Percentiles rank a stretch among this genome's conserved stretches.
These are phyloP conservation scores for Festucalex cinctus DNA, from an alignment of 2,113 vertebrate genomes.

Conservation along the genomic window DNA sequence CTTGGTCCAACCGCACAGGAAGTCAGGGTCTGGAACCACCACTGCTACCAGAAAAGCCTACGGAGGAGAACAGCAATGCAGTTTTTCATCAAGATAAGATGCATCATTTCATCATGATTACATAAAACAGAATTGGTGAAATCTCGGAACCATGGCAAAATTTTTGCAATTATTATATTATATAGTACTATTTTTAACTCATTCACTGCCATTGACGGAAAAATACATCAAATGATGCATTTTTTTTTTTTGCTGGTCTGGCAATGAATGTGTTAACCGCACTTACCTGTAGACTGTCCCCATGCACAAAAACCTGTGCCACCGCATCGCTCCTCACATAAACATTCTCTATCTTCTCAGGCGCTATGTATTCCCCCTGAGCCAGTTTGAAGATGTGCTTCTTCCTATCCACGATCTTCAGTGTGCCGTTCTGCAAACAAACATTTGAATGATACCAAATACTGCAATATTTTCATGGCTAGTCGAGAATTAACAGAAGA, in stretches of 20 bases:
- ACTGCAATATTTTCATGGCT: background rate
- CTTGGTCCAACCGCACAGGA: slow-evolving; percentile 77
- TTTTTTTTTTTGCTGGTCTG: no score
- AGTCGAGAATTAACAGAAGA: background rate
- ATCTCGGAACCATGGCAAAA: background rate
- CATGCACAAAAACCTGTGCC: slow-evolving; percentile 88
- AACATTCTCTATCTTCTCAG: slow-evolving; percentile 94
- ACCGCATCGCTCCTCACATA: slow-evolving; percentile 84
- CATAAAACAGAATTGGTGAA: background rate
- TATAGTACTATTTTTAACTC: background rate
- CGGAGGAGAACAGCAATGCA: background rate
- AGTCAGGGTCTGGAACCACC: slow-evolving; percentile 87
- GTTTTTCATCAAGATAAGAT: background rate
- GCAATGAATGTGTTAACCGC: no score
- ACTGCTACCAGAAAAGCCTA: slow-evolving; percentile 88
- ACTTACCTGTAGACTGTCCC: slow-evolving; percentile 90
- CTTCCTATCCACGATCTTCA: slow-evolving; percentile 97
- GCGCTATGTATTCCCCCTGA: slow-evolving; percentile 96
- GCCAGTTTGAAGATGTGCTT: slow-evolving; percentile 98
- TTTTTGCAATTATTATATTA: background rate
- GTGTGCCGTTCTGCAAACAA: slow-evolving; percentile 84
- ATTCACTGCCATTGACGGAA: no score
- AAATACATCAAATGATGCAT: no score
- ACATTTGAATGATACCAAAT: background rate
- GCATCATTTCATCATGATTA: background rate